These are phyloP conservation scores for Aeoliscus strigatus DNA, from an alignment of 2,797 vertebrate species.

Conservation along the genomic window DNA sequence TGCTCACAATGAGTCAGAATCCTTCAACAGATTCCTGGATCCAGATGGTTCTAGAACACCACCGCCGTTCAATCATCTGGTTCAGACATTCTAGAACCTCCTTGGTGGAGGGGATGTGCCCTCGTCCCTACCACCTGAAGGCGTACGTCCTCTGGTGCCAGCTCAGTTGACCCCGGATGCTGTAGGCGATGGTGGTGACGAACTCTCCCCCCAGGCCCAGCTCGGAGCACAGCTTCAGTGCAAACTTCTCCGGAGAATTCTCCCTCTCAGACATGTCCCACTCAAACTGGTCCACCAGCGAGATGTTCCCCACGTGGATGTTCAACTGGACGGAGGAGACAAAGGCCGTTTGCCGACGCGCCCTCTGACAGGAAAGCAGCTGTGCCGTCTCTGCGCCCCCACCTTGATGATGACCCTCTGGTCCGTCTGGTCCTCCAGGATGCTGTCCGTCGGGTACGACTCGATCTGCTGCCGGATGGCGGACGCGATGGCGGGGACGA, in stretches of 20 bases:
- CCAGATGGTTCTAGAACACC: too few relatives aligned
- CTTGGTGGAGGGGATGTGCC: too few relatives aligned
- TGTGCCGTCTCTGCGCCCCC: rapidly evolving
- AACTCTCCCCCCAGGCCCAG: constrained; percentile 94
- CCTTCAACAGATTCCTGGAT: too few relatives aligned
- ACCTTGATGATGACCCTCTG: constrained; percentile 98
- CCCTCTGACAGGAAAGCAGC: too few relatives aligned
- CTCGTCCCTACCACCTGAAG: constrained; percentile 82
- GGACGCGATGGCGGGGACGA: constrained; percentile 94
- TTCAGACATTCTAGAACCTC: too few relatives aligned
- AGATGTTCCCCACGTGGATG: constrained; percentile 97
- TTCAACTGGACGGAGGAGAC: constrained; percentile 76
- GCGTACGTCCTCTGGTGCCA: constrained; percentile 98
- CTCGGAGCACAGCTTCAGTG: constrained; percentile 94
- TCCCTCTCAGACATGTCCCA: constrained; percentile 99
- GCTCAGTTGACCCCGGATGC: constrained; percentile 95
- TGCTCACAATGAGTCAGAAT: too few relatives aligned
- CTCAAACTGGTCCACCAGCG: constrained; percentile 98
- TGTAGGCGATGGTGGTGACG: constrained; percentile 97
- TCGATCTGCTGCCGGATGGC: constrained; percentile 97
- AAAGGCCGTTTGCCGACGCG: too few relatives aligned
- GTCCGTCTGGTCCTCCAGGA: constrained; percentile 94
- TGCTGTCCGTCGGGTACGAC: constrained; percentile 93
- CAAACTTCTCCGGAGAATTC: constrained; percentile 95
- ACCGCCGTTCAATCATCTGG: too few relatives aligned